Evolutionary conservation across 2,113 vertebrate genomes (phyloP).

Genomic region (Notothenia rossii): DNA sequence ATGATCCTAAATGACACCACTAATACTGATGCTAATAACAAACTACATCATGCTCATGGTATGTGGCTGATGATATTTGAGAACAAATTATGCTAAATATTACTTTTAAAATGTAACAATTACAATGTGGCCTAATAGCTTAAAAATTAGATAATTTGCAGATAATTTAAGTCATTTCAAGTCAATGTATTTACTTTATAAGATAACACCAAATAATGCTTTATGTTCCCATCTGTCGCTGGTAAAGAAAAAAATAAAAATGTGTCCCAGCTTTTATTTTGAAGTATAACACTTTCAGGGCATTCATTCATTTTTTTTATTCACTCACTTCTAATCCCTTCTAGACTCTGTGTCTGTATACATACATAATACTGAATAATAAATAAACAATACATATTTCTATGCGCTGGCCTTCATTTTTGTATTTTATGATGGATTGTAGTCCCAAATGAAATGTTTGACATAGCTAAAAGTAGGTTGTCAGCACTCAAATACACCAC

Average conservation of each 20-base stretch:
- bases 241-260: background rate
- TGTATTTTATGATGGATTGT: too few species aligned
- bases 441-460: background rate
- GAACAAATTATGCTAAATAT: background rate
- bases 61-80: background rate
- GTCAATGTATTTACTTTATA: background rate
- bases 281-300: background rate
- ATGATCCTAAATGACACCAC: slow-evolving; percentile 14
- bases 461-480: background rate
- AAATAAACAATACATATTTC: too few species aligned
- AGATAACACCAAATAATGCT: background rate
- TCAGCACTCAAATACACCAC: slow-evolving; percentile 27
- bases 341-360: background rate
- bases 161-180: background rate
- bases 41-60: background rate
- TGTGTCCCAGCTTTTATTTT: background rate
- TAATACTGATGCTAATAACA: background rate
- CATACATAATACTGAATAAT: background rate
- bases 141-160: background rate
- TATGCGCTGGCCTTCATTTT: too few species aligned
- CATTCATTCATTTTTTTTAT: background rate
- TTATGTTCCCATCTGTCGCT: background rate
- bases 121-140: background rate
- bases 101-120: background rate
- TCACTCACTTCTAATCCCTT: background rate